Conservation (phyloP, 2,888 invertebrate species). For the Agrochola lota region DNA sequence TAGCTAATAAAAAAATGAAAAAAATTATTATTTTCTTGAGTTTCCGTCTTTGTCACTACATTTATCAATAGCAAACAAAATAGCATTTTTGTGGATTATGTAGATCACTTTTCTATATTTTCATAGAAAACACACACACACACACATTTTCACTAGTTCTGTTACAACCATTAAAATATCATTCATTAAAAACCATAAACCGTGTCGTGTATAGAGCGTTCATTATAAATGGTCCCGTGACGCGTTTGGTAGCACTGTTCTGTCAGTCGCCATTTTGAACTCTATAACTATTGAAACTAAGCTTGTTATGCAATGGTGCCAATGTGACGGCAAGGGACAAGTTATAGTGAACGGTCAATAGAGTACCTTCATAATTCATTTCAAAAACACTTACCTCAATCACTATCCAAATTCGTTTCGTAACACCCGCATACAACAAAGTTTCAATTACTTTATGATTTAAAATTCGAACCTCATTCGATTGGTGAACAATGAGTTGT, state of each 20-base stretch:
- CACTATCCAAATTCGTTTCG: constrained; percentile 26
- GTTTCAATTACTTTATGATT: constrained; percentile 63
- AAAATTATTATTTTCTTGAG: background rate
- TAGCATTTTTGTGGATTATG: background rate
- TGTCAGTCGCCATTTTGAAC: too few relatives aligned
- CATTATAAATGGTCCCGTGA: too few relatives aligned
- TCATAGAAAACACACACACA: background rate
- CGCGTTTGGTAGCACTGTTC: too few relatives aligned
- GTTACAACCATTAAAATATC: background rate
- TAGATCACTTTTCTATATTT: background rate
- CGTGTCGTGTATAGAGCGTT: background rate
- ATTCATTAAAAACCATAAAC: background rate
- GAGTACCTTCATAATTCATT: background rate
- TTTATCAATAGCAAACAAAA: background rate
- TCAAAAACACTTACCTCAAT: constrained; percentile 33
- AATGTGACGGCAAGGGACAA: too few relatives aligned
- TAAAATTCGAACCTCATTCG: constrained; percentile 68
- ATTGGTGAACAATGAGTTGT: constrained; percentile 67
- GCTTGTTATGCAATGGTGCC: too few relatives aligned
- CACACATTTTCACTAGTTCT: too few relatives aligned
- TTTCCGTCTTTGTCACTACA: background rate
- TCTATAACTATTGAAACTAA: too few relatives aligned
- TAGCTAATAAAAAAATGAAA: too few relatives aligned
- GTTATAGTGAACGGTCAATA: too few relatives aligned
- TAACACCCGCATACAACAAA: constrained; percentile 54